phyloP scores from a whole-genome alignment of 2,888 invertebrate species.

The Dascillus cervinus region DNA sequence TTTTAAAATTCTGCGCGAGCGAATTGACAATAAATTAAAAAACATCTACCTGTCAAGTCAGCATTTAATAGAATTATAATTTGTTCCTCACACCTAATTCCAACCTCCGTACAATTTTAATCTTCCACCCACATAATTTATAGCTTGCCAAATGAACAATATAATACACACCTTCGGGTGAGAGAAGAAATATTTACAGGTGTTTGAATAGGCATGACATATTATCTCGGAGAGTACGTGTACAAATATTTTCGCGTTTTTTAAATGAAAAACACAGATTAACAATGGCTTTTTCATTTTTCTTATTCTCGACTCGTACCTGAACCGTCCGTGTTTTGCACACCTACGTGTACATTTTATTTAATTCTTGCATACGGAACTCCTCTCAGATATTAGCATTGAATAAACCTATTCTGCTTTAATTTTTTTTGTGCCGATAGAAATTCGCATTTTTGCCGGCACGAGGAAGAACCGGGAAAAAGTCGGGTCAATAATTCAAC shows the following conservation, averaged over 20 bases:
- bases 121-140: constrained; percentile 22
- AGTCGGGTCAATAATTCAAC: too few species aligned
- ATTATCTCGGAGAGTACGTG: constrained; percentile 22
- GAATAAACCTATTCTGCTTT: too few species aligned
- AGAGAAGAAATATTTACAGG: constrained; percentile 27
- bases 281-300: constrained; percentile 26
- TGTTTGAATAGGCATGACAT: constrained; percentile 27
- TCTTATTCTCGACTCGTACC: constrained; percentile 23
- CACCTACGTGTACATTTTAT: constrained; percentile 23
- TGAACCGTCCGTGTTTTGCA: constrained; percentile 23
- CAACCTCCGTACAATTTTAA: constrained; percentile 16
- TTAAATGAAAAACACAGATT: constrained; percentile 19
- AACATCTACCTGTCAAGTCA: constrained; percentile 14
- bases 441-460: too few species aligned
- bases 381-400: constrained; percentile 32
- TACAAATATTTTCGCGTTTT: constrained; percentile 26
- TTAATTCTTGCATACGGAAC: constrained; percentile 27
- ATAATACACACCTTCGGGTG: constrained; percentile 22
- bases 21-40: too few species aligned
- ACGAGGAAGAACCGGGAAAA: too few species aligned
- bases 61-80: constrained; percentile 17
- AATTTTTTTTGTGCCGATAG: too few species aligned
- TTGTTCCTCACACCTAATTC: constrained; percentile 17
- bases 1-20: too few species aligned
- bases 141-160: constrained; percentile 23